Percentiles rank a stretch among this genome's conserved stretches.
Conservation (phyloP, 2,888 invertebrate genomes). For the Phytoseiulus persimilis region DNA sequence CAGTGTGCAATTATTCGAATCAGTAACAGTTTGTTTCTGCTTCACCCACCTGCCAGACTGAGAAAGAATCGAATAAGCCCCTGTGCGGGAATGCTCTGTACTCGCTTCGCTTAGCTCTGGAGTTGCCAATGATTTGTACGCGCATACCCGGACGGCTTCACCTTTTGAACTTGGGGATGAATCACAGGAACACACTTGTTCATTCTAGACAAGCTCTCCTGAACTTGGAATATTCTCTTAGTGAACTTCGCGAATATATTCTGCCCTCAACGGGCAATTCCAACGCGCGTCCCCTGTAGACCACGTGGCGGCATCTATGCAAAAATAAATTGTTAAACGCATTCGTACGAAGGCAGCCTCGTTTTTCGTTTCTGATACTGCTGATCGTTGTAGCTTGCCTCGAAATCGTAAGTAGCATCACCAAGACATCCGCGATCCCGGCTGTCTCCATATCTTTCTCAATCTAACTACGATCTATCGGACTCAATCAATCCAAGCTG, state of each 20-base stretch:
- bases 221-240: background rate
- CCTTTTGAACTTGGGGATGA: background rate
- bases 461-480: too few relatives aligned
- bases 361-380: background rate
- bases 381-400: too few relatives aligned
- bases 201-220: background rate
- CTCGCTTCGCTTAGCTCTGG: background rate
- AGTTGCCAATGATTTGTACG: background rate
- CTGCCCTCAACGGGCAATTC: background rate
- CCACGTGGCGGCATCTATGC: constrained; percentile 35
- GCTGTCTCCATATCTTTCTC: too few relatives aligned
- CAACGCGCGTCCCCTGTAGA: background rate
- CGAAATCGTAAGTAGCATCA: too few relatives aligned
- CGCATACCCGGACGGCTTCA: background rate
- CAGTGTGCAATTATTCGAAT: background rate
- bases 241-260: background rate
- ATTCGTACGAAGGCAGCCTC: background rate
- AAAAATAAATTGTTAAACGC: constrained; percentile 22
- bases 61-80: background rate
- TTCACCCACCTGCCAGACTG: background rate
- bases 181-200: background rate
- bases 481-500: too few relatives aligned
- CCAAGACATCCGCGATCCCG: too few relatives aligned
- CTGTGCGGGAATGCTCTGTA: background rate
- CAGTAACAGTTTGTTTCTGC: background rate